Conservation (phyloP, 2,888 invertebrate genomes). For the Branchinecta sandiegonensis region DNA sequence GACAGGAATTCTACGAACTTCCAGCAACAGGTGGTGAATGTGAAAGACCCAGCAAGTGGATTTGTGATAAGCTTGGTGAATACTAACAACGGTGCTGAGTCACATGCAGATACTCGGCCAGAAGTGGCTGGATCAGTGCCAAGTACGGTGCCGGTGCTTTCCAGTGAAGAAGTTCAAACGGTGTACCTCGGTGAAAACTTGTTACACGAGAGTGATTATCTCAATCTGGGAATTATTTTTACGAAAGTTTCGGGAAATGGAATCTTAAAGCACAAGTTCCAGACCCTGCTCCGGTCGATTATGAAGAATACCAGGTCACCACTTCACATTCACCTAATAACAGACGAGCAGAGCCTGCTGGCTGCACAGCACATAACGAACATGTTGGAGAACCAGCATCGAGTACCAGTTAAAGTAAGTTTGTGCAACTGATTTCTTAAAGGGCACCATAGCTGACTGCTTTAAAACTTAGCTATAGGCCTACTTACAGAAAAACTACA, state of each 20-base stretch:
- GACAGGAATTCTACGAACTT: too few species aligned
- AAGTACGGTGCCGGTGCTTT: neutral
- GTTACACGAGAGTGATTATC: neutral
- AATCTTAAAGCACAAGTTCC: neutral
- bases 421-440: neutral
- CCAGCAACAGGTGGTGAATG: too few species aligned
- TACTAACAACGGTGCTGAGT: too few species aligned
- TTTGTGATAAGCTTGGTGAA: too few species aligned
- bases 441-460: too few species aligned
- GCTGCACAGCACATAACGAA: constrained; percentile 9
- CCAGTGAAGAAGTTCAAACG: neutral
- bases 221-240: neutral
- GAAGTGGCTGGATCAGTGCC: too few species aligned
- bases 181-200: constrained; percentile 3
- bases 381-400: neutral
- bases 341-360: constrained; percentile 5
- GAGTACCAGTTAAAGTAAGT: constrained; percentile 5
- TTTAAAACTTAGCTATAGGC: too few species aligned
- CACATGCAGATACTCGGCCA: too few species aligned
- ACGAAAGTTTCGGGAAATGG: constrained; percentile 6
- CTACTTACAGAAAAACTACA: too few species aligned
- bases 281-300: constrained; percentile 14
- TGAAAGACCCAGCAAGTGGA: too few species aligned
- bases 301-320: constrained; percentile 12
- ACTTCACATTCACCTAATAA: constrained; percentile 10